phyloP scores from a whole-genome alignment of 2,888 invertebrate genomes.

The Nephrocerus scutellatus region DNA sequence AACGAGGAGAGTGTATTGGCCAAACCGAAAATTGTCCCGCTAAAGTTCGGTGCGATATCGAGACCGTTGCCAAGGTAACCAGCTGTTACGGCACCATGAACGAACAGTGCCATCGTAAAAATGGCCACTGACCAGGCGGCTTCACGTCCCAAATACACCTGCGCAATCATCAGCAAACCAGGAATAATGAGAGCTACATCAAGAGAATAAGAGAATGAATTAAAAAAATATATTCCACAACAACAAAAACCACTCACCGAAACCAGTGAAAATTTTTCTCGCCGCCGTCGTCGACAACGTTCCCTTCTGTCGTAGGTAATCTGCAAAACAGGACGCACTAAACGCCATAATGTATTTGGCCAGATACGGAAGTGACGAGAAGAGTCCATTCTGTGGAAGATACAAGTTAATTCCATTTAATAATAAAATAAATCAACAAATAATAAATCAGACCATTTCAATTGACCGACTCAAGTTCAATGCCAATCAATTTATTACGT shows the following conservation, averaged over 20 bases:
- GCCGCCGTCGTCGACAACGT: conserved; percentile 66
- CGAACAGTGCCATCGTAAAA: conserved; percentile 71
- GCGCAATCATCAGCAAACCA: conserved; percentile 65
- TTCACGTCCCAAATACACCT: conserved; percentile 65
- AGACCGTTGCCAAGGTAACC: conserved; percentile 80
- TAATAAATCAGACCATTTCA: too few relatives aligned
- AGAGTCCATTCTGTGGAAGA: conserved; percentile 63
- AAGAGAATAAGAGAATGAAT: background rate
- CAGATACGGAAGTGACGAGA: conserved; percentile 78
- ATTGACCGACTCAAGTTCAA: too few relatives aligned
- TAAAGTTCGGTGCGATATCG: conserved; percentile 83
- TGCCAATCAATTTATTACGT: too few relatives aligned
- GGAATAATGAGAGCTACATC: conserved; percentile 56
- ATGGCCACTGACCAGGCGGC: conserved; percentile 66
- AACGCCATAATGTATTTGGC: conserved; percentile 79
- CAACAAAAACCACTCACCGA: conserved; percentile 52
- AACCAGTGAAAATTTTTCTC: conserved; percentile 61
- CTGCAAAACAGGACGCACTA: conserved; percentile 65
- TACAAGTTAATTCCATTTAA: conserved; percentile 9
- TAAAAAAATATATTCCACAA: conserved; percentile 1
- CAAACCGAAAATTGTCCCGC: conserved; percentile 80
- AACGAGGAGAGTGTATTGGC: conserved; percentile 80
- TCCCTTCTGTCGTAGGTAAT: conserved; percentile 60
- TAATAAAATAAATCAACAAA: too few relatives aligned
- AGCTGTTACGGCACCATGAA: conserved; percentile 79